These are phyloP conservation scores for Euzetes globulus DNA, from an alignment of 2,888 invertebrate species.

Conservation along the genomic window DNA sequence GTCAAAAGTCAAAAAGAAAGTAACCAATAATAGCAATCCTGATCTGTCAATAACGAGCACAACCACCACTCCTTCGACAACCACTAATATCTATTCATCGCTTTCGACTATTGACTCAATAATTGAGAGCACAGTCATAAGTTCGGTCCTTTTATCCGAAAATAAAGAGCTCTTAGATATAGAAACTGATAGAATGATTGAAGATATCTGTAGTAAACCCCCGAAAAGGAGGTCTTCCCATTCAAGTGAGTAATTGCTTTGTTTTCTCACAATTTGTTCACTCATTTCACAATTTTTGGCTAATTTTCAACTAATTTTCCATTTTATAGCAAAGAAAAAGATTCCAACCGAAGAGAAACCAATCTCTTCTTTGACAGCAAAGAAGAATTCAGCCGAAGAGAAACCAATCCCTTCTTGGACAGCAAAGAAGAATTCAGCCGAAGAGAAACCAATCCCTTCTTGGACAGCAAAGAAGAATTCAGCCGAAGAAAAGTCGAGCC, in stretches of 20 bases:
- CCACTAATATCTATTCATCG: neutral
- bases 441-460: too few relatives aligned
- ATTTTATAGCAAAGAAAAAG: too few relatives aligned
- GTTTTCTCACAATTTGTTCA: too few relatives aligned
- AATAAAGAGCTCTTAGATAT: neutral
- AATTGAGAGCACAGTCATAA: conserved; percentile 11
- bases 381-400: too few relatives aligned
- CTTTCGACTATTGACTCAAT: neutral
- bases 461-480: too few relatives aligned
- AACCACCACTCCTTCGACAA: neutral
- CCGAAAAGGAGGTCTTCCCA: neutral
- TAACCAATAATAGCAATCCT: neutral
- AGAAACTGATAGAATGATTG: conserved; percentile 6
- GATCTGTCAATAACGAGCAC: neutral
- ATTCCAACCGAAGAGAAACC: too few relatives aligned
- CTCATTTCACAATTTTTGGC: too few relatives aligned
- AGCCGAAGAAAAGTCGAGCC: too few relatives aligned
- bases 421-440: too few relatives aligned
- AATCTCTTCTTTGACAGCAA: too few relatives aligned
- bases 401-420: too few relatives aligned
- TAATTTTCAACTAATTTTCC: too few relatives aligned
- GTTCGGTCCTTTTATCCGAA: neutral
- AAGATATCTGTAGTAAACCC: neutral
- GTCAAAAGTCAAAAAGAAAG: conserved; percentile 1
- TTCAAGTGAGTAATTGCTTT: neutral